Evolutionary conservation across 2,113 vertebrate genomes (phyloP).

Genomic region (Ranitomeya variabilis): DNA sequence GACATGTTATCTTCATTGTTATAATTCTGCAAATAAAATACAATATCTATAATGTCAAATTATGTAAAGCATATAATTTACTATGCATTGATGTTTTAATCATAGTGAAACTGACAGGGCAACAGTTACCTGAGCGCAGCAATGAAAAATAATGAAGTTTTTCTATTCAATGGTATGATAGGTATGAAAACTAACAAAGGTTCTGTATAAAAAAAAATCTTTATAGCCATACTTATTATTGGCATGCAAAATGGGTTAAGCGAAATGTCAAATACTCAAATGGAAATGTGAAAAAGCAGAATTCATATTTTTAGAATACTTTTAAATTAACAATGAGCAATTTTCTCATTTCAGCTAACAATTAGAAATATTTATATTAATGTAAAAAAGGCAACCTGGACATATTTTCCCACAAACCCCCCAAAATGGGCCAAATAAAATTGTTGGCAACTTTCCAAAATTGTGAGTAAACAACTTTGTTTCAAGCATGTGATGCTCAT

Average conservation of each 20-base stretch:
- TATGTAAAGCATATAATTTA: background rate
- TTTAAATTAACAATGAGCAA: background rate
- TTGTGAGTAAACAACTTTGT: no score
- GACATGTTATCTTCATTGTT: constrained; percentile 27
- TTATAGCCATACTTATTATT: background rate
- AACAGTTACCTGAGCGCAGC: constrained; percentile 9
- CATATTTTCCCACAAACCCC: no score
- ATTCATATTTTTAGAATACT: background rate
- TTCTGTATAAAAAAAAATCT: background rate
- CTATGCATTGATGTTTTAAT: constrained; percentile 37
- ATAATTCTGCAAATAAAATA: constrained; percentile 20
- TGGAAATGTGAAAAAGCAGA: background rate
- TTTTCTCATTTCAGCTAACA: background rate
- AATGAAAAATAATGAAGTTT: background rate
- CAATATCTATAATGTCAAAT: constrained; percentile 9
- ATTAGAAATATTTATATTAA: background rate
- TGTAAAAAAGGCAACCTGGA: no score
- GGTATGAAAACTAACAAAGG: background rate
- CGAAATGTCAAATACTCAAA: background rate
- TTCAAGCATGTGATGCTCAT: no score
- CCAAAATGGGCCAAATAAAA: no score
- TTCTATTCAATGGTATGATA: background rate
- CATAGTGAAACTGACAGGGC: constrained; percentile 18
- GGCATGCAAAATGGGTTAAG: background rate
- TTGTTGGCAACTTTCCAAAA: no score